These are phyloP conservation scores for Verasper variegatus DNA, from an alignment of 2,113 vertebrate genomes.

Conservation along the genomic window DNA sequence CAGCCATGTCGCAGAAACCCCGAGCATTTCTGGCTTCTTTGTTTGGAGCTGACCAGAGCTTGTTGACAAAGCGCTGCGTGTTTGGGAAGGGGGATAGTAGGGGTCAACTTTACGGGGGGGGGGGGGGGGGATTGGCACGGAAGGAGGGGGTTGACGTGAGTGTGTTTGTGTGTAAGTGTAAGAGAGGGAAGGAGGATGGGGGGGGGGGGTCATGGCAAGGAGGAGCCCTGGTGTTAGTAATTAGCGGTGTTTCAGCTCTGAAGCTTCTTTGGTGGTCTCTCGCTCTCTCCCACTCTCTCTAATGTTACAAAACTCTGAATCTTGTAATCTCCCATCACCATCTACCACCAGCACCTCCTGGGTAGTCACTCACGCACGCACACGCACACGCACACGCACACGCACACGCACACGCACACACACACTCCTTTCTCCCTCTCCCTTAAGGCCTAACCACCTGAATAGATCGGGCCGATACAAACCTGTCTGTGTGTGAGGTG, in stretches of 20 bases:
- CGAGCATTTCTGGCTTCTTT: conserved; percentile 89
- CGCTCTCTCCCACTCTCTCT: conserved; percentile 85
- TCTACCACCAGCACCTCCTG: conserved; percentile 74
- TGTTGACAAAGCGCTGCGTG: conserved; percentile 90
- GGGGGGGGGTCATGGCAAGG: conserved; percentile 82
- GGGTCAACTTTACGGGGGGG: conserved; percentile 76
- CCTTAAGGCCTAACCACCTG: conserved; percentile 77
- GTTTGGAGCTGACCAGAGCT: conserved; percentile 91
- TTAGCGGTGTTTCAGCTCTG: conserved; percentile 90
- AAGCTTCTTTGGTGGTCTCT: conserved; percentile 92
- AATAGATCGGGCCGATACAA: conserved; percentile 80
- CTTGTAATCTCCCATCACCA: conserved; percentile 87
- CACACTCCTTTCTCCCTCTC: conserved; percentile 50
- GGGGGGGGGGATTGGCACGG: conserved; percentile 59
- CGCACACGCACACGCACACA: conserved; percentile 37
- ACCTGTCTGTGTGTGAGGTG: conserved; percentile 79
- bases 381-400: conserved; percentile 44
- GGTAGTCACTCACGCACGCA: conserved; percentile 54
- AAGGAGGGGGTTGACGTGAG: conserved; percentile 65
- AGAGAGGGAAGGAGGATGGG: not conserved
- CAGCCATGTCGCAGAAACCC: conserved; percentile 89
- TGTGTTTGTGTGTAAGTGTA: conserved; percentile 34
- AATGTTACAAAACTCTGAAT: conserved; percentile 81
- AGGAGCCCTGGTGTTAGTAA: conserved; percentile 90
- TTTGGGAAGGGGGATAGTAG: conserved; percentile 76